These are phyloP conservation scores for Caranx melampygus DNA, from an alignment of 2,113 vertebrate species.

Conservation along the genomic window DNA sequence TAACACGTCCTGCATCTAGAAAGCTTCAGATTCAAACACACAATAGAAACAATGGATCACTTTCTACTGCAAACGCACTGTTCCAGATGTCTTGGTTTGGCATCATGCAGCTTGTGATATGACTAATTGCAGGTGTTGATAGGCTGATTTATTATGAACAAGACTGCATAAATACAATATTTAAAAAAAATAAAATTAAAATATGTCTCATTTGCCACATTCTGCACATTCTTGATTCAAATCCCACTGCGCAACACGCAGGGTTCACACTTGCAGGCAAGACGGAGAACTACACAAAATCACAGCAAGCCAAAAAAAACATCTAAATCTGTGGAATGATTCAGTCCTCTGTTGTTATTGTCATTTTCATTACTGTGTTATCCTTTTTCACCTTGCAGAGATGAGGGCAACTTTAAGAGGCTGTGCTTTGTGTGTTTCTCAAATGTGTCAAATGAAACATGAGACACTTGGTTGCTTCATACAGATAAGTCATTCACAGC, in stretches of 20 bases:
- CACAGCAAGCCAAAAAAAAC: constrained; percentile 76
- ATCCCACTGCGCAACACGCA: constrained; percentile 58
- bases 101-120: constrained; percentile 18
- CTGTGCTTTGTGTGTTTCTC: constrained; percentile 22
- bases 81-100: constrained; percentile 30
- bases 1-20: not conserved
- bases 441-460: constrained; percentile 16
- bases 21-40: constrained; percentile 10
- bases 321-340: constrained; percentile 59
- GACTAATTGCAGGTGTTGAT: constrained; percentile 60
- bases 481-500: constrained; percentile 32
- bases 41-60: constrained; percentile 6
- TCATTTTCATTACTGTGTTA: constrained; percentile 57
- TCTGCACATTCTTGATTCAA: constrained; percentile 64
- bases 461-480: constrained; percentile 16
- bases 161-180: constrained; percentile 55
- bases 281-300: constrained; percentile 18
- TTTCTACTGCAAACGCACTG: constrained; percentile 28
- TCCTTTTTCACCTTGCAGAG: constrained; percentile 45
- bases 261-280: constrained; percentile 52
- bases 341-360: constrained; percentile 62
- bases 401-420: constrained; percentile 11
- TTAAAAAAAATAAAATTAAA: constrained; percentile 44
- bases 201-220: constrained; percentile 48
- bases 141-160: constrained; percentile 58